Conservation (phyloP, 2,797 vertebrate genomes). For the Microcaecilia unicolor region DNA sequence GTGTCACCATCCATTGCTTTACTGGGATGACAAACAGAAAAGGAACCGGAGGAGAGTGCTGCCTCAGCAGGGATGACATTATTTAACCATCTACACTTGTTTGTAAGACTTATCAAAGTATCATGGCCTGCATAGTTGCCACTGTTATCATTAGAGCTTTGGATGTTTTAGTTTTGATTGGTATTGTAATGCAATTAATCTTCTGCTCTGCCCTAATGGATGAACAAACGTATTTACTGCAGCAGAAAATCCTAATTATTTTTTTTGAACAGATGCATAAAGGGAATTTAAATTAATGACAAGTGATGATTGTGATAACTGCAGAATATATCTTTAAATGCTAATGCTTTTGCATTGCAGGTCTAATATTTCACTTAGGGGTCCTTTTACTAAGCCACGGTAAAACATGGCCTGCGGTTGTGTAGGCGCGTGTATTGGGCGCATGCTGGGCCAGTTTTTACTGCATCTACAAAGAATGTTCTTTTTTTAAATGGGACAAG, state of each 20-base stretch:
- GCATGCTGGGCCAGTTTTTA: no score
- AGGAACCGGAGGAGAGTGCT: not conserved
- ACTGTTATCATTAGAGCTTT: conserved; percentile 18
- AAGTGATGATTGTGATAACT: conserved; percentile 57
- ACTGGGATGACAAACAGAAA: no score
- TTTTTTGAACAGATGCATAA: conserved; percentile 55
- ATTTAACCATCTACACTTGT: conserved; percentile 42
- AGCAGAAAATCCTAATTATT: conserved; percentile 66
- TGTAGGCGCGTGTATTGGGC: no score
- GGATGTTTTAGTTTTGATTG: conserved; percentile 31
- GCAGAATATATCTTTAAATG: conserved; percentile 46
- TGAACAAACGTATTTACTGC: conserved; percentile 62
- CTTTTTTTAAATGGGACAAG: no score
- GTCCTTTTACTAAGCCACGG: no score
- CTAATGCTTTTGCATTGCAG: conserved; percentile 20
- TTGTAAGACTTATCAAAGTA: conserved; percentile 47
- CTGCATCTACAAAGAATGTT: no score
- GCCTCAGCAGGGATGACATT: conserved; percentile 38
- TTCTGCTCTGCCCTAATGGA: conserved; percentile 55
- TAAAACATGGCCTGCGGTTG: no score
- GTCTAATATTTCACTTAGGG: no score
- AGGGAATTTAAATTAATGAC: conserved; percentile 53
- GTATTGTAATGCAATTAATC: conserved; percentile 64
- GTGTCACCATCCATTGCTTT: no score
- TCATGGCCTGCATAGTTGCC: conserved; percentile 46